Conservation (phyloP, 2,113 vertebrate species). For the Tichodroma muraria region DNA sequence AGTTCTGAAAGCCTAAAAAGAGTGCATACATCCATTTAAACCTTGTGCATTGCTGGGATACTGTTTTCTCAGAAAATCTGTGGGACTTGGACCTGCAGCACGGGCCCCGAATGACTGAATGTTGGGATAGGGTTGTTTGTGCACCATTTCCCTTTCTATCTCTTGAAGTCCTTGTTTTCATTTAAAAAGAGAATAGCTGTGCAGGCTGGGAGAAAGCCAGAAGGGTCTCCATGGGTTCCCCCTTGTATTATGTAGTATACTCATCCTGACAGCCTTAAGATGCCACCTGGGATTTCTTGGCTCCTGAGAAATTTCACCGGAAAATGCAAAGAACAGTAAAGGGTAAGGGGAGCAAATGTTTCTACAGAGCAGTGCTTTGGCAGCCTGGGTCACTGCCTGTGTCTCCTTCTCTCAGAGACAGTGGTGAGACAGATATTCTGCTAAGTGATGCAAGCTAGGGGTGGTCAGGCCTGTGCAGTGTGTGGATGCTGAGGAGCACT, state of each 20-base stretch:
- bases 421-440: neutral
- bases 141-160: neutral
- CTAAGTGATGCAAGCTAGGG: neutral
- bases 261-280: neutral
- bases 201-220: neutral
- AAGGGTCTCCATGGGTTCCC: neutral
- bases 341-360: neutral
- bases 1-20: neutral
- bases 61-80: neutral
- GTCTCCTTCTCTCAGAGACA: neutral
- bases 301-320: neutral
- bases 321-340: neutral
- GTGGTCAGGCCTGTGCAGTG: neutral
- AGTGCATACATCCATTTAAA: neutral
- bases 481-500: neutral
- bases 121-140: neutral
- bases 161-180: neutral
- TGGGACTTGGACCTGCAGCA: neutral
- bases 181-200: neutral
- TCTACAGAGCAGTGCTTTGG: neutral
- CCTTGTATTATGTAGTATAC: neutral
- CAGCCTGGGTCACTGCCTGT: neutral
- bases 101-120: neutral
- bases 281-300: neutral
- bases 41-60: neutral